These are phyloP conservation scores for Etheostoma cragini DNA, from an alignment of 2,113 vertebrate genomes.

Conservation along the genomic window DNA sequence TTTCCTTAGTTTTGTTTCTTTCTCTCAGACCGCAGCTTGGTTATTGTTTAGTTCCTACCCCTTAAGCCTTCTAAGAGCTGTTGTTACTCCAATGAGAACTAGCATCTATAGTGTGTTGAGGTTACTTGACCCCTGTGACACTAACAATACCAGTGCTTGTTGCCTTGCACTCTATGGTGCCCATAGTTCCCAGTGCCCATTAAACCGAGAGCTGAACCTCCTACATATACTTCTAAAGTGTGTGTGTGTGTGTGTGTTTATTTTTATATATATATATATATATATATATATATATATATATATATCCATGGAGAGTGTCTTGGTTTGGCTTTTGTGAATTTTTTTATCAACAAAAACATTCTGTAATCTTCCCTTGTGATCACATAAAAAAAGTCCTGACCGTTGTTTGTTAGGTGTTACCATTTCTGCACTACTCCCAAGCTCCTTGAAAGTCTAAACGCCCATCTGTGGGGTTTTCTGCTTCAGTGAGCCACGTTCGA, in stretches of 20 bases:
- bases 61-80: slow-evolving; percentile 1
- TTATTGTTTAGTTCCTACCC: slow-evolving; percentile 27
- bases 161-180: neutral
- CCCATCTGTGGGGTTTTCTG: slow-evolving; percentile 1
- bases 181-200: slow-evolving; percentile 12
- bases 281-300: no score
- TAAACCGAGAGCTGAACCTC: slow-evolving; percentile 25
- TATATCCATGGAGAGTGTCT: neutral
- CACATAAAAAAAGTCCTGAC: neutral
- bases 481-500: slow-evolving; percentile 28
- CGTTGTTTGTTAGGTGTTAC: neutral
- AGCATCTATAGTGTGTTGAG: slow-evolving; percentile 13
- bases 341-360: slow-evolving; percentile 2
- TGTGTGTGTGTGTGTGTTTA: no score
- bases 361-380: slow-evolving; percentile 7
- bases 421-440: slow-evolving; percentile 1
- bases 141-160: slow-evolving; percentile 25
- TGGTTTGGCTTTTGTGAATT: slow-evolving; percentile 21
- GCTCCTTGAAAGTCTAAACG: slow-evolving; percentile 33
- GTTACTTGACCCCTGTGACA: neutral
- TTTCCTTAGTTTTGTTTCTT: slow-evolving; percentile 25
- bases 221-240: slow-evolving; percentile 9
- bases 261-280: no score
- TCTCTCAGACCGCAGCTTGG: slow-evolving; percentile 7
- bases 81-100: slow-evolving; percentile 17